A percentile compares a stretch with the other conserved stretches of the same genome.
These are phyloP conservation scores for Drosophila tsacasi DNA, from an alignment of 1,140 invertebrate species.

Conservation along the genomic window DNA sequence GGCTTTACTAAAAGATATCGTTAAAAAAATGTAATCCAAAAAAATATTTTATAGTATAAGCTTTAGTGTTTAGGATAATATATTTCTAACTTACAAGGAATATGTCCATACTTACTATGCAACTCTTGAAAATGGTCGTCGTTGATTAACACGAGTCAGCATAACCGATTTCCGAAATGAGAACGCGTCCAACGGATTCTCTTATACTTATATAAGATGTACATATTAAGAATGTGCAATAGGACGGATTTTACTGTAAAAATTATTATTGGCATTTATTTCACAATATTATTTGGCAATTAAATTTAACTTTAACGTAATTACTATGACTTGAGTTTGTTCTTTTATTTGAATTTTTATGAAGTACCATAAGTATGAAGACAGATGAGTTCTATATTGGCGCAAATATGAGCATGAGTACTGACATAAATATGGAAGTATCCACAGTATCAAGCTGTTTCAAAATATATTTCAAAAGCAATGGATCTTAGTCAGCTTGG, in stretches of 20 bases:
- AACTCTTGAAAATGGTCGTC: no score
- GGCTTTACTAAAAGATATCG: no score
- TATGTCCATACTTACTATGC: no score
- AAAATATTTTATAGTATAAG: no score
- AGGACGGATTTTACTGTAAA: conserved; percentile 65
- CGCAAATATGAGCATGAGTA: conserved; percentile 22
- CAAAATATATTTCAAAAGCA: conserved; percentile 40
- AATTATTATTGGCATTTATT: conserved; percentile 71
- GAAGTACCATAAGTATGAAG: conserved; percentile 44
- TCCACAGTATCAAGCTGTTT: conserved; percentile 27
- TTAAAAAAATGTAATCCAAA: no score
- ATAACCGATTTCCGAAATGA: no score
- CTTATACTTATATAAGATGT: neutral
- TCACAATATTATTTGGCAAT: conserved; percentile 69
- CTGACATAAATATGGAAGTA: conserved; percentile 29
- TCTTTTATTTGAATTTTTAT: conserved; percentile 40
- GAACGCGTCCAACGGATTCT: no score
- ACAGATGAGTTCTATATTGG: conserved; percentile 36
- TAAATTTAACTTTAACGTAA: conserved; percentile 77
- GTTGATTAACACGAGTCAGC: no score
- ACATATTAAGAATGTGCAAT: neutral
- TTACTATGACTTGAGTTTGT: conserved; percentile 80
- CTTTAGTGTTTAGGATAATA: no score
- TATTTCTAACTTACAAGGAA: no score
- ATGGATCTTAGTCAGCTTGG: conserved; percentile 45